phyloP scores from a whole-genome alignment of 2,888 invertebrate species.

The Coecobrya sp. region DNA sequence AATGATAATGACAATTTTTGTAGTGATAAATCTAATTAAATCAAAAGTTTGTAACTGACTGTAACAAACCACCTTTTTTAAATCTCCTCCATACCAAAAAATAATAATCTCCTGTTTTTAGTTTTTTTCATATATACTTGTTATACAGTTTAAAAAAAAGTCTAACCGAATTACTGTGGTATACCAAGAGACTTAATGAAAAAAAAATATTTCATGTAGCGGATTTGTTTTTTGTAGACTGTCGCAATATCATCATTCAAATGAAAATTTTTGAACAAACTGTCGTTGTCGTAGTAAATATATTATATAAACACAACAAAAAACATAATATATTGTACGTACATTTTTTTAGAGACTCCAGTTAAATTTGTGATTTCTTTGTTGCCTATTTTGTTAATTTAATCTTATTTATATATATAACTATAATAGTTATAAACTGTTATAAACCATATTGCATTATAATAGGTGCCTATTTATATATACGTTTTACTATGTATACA shows the following conservation, averaged over 20 bases:
- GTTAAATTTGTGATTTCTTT: slow-evolving; percentile 52
- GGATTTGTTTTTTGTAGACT: slow-evolving; percentile 34
- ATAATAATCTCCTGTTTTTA: slow-evolving; percentile 11
- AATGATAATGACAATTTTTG: not conserved
- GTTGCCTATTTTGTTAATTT: slow-evolving; percentile 18
- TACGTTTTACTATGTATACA: too few species aligned
- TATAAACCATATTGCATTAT: too few species aligned
- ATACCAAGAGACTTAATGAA: slow-evolving; percentile 76
- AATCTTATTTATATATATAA: not conserved
- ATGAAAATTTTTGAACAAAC: not conserved
- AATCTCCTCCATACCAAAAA: not conserved
- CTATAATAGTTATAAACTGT: too few species aligned
- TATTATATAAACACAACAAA: not conserved
- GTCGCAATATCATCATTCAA: not conserved
- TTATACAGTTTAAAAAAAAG: slow-evolving; percentile 14
- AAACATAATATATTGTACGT: slow-evolving; percentile 17
- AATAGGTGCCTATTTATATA: too few species aligned
- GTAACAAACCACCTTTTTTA: not conserved
- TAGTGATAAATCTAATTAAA: not conserved
- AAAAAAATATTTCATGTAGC: not conserved
- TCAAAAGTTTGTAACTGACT: not conserved
- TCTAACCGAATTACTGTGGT: slow-evolving; percentile 78
- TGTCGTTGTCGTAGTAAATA: slow-evolving; percentile 33
- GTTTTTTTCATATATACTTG: slow-evolving; percentile 1
- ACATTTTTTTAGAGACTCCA: not conserved